Evolutionary conservation across 2,888 invertebrate species (phyloP), one percentile per base, ranked within the genome.

Genomic region (Clistopyga incitator): DNA sequence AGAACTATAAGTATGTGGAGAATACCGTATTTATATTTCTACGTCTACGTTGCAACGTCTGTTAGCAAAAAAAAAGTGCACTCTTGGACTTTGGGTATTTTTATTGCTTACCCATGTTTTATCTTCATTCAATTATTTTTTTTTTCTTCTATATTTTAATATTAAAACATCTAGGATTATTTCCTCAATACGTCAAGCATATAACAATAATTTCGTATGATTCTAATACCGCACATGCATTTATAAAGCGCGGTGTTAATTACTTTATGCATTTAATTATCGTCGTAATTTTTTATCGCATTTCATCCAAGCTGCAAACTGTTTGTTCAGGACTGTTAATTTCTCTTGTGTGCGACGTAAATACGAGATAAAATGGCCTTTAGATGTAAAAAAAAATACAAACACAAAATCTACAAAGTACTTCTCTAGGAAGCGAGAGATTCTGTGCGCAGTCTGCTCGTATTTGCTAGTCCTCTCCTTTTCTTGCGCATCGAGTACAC

Each of bases 321-420:
- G 56, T 56, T 56, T 56, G 25, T 56, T 25, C 25, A 25, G 23
- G 15, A 56, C 56, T 56, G 25, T 13, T 23, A 56, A 25, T 23
- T 20, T 1, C 2, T 10, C 54, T 23, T 6, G 23, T 11, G 25
- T n/a, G 34, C 3, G 10, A 8, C n/a, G 61, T 29, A n/a, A 61
- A 61, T 25, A 34, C 15, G 61, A 8, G 61, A 42, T 18, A 13
- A 38, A 64, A 38, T 18, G 20, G 38, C 38, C 38, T 42, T 34
- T 20, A 42, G 20, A 64, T 64, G 64, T 42, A 10, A 20, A 2
- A 38, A 18, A 61, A n/a, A 38, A 64, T 18, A n/a, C n/a, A n/a
- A n/a, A n/a, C n/a, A n/a, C n/a, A n/a, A n/a, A n/a, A n/a, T n/a
- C 34, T 61, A 34, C 61, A 61, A 61, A 61, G 61, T 61, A 61